Evolutionary conservation across 2,113 vertebrate species (phyloP), one percentile per base, ranked within the genome.

Genomic region (Platycercus adscitus): DNA sequence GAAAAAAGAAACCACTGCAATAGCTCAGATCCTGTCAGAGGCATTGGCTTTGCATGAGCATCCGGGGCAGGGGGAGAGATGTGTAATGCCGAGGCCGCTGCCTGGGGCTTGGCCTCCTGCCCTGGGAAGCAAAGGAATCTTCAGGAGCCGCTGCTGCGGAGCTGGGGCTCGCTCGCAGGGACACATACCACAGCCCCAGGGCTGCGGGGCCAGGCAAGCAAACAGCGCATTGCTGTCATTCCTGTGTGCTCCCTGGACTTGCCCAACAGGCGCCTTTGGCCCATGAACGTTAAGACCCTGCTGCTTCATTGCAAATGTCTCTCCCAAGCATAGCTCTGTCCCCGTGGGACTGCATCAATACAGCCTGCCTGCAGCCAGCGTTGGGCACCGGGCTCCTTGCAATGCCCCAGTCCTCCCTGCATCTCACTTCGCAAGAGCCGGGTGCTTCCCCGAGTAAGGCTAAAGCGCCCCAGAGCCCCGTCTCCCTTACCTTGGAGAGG

Each of bases 401-500:
- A 39, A 60, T 31, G 41, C 17, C 85, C 55, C 75, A 1, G 47
- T 24, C 52, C 90, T 55, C 81, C 77, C 86, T 18, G 64, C 63
- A 15, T 9, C 80, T 31, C 47, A 2, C 69, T 41, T 6, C 17
- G 58, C n/a, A 46, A 81, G 50, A 66, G 7, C 17, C 1, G 2
- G 23, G 9, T 5, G n/a, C 68, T 58, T 64, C 33, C 46, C 31
- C 5, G 1, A 29, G 56, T 24, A 31, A 82, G 46, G 81, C 66
- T 80, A 25, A 50, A 80, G 81, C 69, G 13, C 82, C 87, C 93
- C 87, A 7, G 71, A 13, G 53, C 65, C 94, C 88, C 91, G 1
- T 53, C 61, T 83, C n/a, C 85, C 97, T 97, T 98, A 98, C 97
- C 97, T 98, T 97, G 95, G 96, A 97, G 72, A 98, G 73, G 61